A percentile compares a stretch with the other conserved stretches of the same genome.
These are phyloP conservation scores for Zaprionus africanus DNA, from an alignment of 1,140 invertebrate species.

Conservation along the genomic window DNA sequence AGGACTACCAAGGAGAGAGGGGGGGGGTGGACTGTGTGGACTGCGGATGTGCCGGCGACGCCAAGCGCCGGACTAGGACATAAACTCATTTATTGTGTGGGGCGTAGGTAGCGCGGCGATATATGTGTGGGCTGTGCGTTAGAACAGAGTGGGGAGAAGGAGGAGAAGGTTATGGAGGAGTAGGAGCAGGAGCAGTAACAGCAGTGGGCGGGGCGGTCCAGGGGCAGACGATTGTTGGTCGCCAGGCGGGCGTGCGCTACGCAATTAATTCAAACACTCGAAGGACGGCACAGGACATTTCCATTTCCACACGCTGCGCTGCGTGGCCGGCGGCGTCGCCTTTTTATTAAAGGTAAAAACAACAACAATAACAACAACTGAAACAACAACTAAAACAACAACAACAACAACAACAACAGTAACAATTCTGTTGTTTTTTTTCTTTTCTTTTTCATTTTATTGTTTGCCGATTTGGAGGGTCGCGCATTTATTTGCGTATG, in stretches of 20 bases:
- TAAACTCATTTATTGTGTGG: conserved; percentile 79
- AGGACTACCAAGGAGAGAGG: no score
- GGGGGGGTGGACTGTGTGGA: conserved; percentile 13
- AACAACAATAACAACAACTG: conserved; percentile 2
- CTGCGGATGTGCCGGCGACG: conserved; percentile 54
- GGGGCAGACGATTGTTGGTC: conserved; percentile 38
- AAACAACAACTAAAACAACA: conserved; percentile 5
- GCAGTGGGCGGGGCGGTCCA: background rate
- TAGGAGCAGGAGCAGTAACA: no score
- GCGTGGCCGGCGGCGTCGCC: background rate
- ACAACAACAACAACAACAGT: background rate
- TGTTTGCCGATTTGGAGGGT: conserved; percentile 35
- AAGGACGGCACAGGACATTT: conserved; percentile 70
- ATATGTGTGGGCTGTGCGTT: background rate
- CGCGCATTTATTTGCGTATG: conserved; percentile 69
- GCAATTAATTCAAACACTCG: conserved; percentile 82
- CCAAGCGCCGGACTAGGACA: conserved; percentile 73
- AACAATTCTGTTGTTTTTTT: conserved; percentile 4
- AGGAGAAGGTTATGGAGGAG: no score
- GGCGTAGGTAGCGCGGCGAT: conserved; percentile 26
- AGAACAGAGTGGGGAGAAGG: no score
- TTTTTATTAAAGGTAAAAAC: conserved; percentile 49
- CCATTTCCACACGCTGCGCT: conserved; percentile 18
- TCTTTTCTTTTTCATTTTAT: conserved; percentile 28
- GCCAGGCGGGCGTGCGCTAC: conserved; percentile 78